Conservation (phyloP, 2,113 vertebrate species). For the Crotalus helleri region DNA sequence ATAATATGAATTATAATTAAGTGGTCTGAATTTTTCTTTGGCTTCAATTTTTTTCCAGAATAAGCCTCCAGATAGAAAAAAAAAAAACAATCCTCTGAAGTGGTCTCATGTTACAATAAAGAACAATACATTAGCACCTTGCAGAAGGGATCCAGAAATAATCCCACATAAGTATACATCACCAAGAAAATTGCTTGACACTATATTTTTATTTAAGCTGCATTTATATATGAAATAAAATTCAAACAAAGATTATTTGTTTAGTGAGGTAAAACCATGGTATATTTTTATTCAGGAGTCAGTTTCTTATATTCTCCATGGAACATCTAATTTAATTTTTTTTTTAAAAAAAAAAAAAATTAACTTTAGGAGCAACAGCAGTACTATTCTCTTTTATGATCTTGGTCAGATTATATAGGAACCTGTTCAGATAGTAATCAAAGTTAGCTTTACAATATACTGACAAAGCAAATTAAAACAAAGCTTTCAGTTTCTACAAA, state of each 20-base stretch:
- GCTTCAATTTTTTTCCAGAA: not conserved
- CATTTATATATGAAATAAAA: not conserved
- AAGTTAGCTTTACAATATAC: not conserved
- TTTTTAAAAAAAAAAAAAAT: not conserved
- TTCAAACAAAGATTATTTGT: not conserved
- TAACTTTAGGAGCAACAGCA: not conserved
- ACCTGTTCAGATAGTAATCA: not conserved
- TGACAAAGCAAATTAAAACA: not conserved
- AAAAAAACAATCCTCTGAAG: not conserved
- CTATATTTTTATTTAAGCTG: not conserved
- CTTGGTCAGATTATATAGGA: not conserved
- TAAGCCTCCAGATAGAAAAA: not conserved
- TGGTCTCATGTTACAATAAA: not conserved
- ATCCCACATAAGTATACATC: not conserved
- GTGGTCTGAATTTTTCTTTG: not conserved
- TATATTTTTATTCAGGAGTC: not conserved
- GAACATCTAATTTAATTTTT: not conserved
- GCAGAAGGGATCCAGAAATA: not conserved
- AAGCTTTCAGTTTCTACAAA: not conserved
- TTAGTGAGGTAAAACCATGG: not conserved
- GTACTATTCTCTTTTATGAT: not conserved
- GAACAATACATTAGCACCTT: not conserved
- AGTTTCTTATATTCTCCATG: not conserved
- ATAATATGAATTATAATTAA: not conserved
- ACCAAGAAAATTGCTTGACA: not conserved